A percentile compares a stretch with the other conserved stretches of the same genome.
Evolutionary conservation across 1,140 invertebrate species (phyloP).

Genomic region (Drosophila oshimai): DNA sequence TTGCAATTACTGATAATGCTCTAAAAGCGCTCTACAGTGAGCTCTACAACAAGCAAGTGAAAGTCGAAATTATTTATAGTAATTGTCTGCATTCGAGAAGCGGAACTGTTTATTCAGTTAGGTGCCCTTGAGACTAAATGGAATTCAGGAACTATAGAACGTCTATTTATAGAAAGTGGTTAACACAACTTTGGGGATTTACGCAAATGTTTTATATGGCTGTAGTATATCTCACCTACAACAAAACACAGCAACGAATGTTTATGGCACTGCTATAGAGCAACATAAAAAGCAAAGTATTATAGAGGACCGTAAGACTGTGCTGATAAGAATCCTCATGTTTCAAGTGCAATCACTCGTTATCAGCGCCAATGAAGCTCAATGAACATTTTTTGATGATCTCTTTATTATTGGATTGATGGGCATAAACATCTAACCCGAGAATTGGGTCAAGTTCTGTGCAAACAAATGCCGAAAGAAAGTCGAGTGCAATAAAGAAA

Average conservation of each 20-base stretch:
- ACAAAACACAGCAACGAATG: background rate
- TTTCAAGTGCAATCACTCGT: conserved; percentile 18
- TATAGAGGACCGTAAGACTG: background rate
- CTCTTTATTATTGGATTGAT: conserved; percentile 16
- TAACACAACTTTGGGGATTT: background rate
- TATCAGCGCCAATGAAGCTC: conserved; percentile 4
- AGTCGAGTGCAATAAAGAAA: conserved; percentile 31
- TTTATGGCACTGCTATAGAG: background rate
- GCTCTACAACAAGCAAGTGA: background rate
- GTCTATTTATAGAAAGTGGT: background rate
- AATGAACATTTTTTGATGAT: conserved; percentile 17
- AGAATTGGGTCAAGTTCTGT: conserved; percentile 44
- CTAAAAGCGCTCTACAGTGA: background rate
- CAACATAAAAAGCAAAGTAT: conserved; percentile 4
- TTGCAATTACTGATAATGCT: conserved; percentile 23
- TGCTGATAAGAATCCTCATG: conserved; percentile 23
- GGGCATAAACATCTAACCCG: background rate
- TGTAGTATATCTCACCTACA: background rate
- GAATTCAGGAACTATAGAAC: conserved; percentile 16
- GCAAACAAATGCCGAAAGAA: conserved; percentile 27
- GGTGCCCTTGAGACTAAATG: background rate
- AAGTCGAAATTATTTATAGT: background rate
- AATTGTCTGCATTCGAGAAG: background rate
- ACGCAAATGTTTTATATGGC: background rate
- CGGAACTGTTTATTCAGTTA: background rate